Percentiles rank a stretch among this genome's conserved stretches.
Evolutionary conservation across 1,140 invertebrate species (phyloP).

Genomic region (Neelides sp.): DNA sequence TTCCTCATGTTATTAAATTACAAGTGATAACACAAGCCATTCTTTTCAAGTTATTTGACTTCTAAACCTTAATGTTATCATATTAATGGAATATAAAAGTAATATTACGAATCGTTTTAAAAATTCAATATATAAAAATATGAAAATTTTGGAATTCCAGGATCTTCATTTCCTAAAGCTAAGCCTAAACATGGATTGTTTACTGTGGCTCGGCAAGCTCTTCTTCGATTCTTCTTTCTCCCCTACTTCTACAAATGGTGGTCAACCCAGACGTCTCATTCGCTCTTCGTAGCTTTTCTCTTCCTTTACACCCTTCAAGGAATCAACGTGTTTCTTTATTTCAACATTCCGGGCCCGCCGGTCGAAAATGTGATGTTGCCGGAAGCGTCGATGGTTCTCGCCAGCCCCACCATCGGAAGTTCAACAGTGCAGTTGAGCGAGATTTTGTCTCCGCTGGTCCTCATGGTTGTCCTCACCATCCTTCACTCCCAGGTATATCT

Average conservation of each 20-base stretch:
- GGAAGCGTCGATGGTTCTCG: not conserved
- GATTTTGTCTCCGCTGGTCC: slow-evolving; percentile 59
- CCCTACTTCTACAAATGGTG: slow-evolving; percentile 76
- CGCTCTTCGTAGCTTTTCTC: slow-evolving; percentile 57
- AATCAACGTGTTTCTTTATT: slow-evolving; percentile 52
- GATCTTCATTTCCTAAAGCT: slow-evolving; percentile 83
- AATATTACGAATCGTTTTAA: too few species aligned
- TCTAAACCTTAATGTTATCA: too few species aligned
- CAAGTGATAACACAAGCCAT: not conserved
- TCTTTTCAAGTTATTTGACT: not conserved
- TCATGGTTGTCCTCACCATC: slow-evolving; percentile 67
- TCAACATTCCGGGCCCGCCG: slow-evolving; percentile 32
- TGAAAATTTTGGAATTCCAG: slow-evolving; percentile 42
- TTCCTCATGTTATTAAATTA: too few species aligned
- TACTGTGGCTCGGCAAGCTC: slow-evolving; percentile 63
- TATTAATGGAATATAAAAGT: too few species aligned
- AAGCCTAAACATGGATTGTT: slow-evolving; percentile 78
- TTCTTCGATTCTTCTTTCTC: slow-evolving; percentile 63
- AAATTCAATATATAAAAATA: not conserved
- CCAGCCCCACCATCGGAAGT: not conserved
- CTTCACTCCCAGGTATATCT: slow-evolving; percentile 86
- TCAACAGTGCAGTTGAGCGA: slow-evolving; percentile 39
- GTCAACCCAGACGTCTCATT: slow-evolving; percentile 66
- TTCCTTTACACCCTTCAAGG: slow-evolving; percentile 63
- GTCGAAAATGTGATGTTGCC: not conserved